Conservation (phyloP, 2,113 vertebrate species). For the Etheostoma spectabile region DNA sequence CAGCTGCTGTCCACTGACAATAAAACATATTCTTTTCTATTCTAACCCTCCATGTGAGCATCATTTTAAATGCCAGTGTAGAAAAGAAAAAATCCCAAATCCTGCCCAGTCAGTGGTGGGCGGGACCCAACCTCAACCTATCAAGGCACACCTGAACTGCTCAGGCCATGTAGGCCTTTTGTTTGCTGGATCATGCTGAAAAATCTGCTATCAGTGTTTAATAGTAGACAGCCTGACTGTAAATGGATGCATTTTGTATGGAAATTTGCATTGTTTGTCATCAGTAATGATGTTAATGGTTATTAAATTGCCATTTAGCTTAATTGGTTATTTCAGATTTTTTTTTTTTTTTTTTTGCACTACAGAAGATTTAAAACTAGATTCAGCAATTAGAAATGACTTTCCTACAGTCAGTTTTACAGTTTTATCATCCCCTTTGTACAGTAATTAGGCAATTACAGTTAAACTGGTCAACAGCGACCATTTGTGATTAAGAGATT, state of each 20-base stretch:
- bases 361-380: not conserved
- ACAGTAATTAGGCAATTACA: not conserved
- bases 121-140: not conserved
- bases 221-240: not conserved
- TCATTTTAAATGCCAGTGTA: not conserved
- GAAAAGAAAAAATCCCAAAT: not conserved
- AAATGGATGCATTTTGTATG: not conserved
- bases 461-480: not conserved
- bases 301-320: not conserved
- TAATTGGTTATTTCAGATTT: not conserved
- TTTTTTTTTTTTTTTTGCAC: not conserved
- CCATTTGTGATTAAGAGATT: not conserved
- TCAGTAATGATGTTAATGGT: not conserved
- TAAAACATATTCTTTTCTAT: too few relatives aligned
- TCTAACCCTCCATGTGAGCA: not conserved
- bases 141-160: conserved; percentile 2
- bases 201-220: not conserved
- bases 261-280: not conserved
- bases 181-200: not conserved
- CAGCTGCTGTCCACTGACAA: too few relatives aligned
- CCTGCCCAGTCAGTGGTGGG: not conserved
- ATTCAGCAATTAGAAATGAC: not conserved
- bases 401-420: not conserved
- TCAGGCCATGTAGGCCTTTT: not conserved
- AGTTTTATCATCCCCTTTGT: too few relatives aligned